Evolutionary conservation across 1,140 invertebrate species (phyloP), one percentile per base, ranked within the genome.

Genomic region (Telenomus remus): DNA sequence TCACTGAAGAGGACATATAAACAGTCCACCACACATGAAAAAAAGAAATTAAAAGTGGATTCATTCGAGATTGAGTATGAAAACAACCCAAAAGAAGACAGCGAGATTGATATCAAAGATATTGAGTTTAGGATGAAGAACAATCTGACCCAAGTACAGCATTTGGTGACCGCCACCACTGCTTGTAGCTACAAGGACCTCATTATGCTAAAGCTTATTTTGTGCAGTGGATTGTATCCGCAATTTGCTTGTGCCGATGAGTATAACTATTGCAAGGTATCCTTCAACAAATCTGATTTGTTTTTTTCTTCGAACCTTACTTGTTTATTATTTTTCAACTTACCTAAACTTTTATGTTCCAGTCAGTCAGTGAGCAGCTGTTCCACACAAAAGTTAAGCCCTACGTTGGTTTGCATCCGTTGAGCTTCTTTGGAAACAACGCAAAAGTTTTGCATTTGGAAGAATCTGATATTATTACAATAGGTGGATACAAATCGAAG

Each of bases 341-440:
- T n/a, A n/a, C n/a, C n/a, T n/a, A n/a, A n/a, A n/a, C n/a, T n/a
- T n/a, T n/a, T 64, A 54, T 64, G 54, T 68, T 65, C 84, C 63
- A 94, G 91, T 91, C 92, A 33, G 91, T 92, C 12, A 92, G 91
- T n/a, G 96, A 98, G 76, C 96, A 97, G 83, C 89, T 97, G 16
- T 98, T 96, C 86, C 97, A 99, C 84, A 98, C 97, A 0, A 94
- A 93, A 88, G 92, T 91, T 15, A 98, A 98, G 84, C 94, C 95
- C 0, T 98, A 95, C 82, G 91, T 97, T 2, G 93, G 95, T 48
- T 89, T 98, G 1, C 96, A 98, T 86, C 97, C 97, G 0, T 96
- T 94, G 80, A 93, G 95, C 59, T 93, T 94, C 82, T 98, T 98
- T 86, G 92, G 95, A 44, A 93, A 92, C 76, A 90, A 96, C 80